phyloP scores from a whole-genome alignment of 2,797 vertebrate species.

The Oryzias dopingdopingensis region DNA sequence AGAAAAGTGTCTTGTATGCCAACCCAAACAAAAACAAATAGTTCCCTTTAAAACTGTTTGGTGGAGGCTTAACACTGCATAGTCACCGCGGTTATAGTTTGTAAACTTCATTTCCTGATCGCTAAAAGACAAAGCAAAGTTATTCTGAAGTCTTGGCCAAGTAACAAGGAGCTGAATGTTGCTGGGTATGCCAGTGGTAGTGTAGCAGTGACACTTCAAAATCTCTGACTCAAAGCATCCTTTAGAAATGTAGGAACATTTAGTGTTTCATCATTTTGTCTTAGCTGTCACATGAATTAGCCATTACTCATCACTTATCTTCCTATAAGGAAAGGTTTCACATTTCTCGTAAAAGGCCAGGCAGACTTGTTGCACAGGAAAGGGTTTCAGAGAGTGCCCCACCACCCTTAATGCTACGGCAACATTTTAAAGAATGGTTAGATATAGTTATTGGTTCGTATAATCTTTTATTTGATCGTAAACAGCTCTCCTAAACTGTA shows the following conservation, averaged over 20 bases:
- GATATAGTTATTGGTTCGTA: slow-evolving; percentile 8
- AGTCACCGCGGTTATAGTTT: no score
- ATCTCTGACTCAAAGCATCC: slow-evolving; percentile 5
- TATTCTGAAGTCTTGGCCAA: no score
- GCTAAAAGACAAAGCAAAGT: no score
- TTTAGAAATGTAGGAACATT: slow-evolving; percentile 25
- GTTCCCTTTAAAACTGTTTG: no score
- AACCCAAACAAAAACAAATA: no score
- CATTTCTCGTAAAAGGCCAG: not conserved
- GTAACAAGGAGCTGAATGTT: not conserved
- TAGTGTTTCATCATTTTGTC: not conserved
- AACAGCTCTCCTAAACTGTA: slow-evolving; percentile 1
- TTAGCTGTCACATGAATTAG: not conserved
- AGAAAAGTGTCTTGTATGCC: no score
- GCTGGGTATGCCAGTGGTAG: not conserved
- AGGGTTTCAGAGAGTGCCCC: not conserved
- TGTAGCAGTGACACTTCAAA: not conserved
- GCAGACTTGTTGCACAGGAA: not conserved
- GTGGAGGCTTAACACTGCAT: no score
- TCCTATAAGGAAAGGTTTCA: slow-evolving; percentile 3
- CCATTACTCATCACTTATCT: not conserved
- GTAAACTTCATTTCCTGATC: no score
- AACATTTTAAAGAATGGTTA: not conserved
- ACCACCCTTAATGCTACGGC: not conserved
- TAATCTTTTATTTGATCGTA: slow-evolving; percentile 2